These are phyloP conservation scores for Teinopalpus imperialis DNA, from an alignment of 2,888 invertebrate species.

Conservation along the genomic window DNA sequence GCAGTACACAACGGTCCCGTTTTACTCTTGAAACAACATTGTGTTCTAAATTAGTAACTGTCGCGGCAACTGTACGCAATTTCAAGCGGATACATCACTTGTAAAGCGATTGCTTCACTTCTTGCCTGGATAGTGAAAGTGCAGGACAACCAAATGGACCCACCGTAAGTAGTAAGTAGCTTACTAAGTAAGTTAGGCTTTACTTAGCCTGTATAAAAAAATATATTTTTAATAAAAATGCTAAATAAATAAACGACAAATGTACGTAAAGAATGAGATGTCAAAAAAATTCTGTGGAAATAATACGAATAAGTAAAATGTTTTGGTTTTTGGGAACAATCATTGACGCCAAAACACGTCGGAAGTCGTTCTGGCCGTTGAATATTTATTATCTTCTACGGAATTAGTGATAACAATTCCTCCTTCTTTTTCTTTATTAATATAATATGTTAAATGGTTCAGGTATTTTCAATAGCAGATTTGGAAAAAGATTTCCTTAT, in stretches of 20 bases:
- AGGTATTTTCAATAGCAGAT: too few species aligned
- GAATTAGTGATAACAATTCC: slow-evolving; percentile 2
- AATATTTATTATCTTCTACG: slow-evolving; percentile 10
- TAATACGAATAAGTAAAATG: too few species aligned
- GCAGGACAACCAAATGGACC: slow-evolving; percentile 17
- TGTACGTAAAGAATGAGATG: too few species aligned
- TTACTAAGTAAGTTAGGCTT: slow-evolving; percentile 1
- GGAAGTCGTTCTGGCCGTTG: slow-evolving; percentile 1
- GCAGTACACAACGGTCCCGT: background rate
- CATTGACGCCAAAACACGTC: too few species aligned
- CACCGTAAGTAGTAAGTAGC: slow-evolving; percentile 11
- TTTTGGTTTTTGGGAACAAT: too few species aligned
- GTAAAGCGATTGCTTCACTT: slow-evolving; percentile 20
- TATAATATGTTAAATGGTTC: too few species aligned
- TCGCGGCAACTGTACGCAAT: slow-evolving; percentile 20
- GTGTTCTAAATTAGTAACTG: slow-evolving; percentile 24
- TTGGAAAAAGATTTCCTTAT: too few species aligned
- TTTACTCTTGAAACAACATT: slow-evolving; percentile 7
- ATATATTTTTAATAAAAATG: too few species aligned
- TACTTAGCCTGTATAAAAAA: background rate
- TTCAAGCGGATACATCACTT: slow-evolving; percentile 24
- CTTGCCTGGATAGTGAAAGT: slow-evolving; percentile 20
- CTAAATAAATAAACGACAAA: too few species aligned
- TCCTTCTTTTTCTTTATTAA: background rate
- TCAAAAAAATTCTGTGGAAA: too few species aligned